phyloP scores from a whole-genome alignment of 2,113 vertebrate species.

The Xyrauchen texanus region DNA sequence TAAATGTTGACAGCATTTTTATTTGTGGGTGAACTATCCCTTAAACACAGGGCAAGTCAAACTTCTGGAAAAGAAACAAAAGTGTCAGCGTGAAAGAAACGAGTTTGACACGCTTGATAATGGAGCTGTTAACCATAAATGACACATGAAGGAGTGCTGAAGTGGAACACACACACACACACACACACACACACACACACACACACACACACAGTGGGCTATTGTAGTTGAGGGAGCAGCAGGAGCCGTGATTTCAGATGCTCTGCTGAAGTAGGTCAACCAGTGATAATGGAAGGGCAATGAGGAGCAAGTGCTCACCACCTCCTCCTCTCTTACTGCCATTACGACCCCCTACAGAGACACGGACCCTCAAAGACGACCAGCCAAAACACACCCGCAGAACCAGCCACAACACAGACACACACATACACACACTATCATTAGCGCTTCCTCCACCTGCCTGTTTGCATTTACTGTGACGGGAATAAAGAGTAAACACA shows the following conservation, averaged over 20 bases:
- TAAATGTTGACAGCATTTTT: too few species aligned
- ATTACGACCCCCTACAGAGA: conserved; percentile 38
- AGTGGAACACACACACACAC: neutral
- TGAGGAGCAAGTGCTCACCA: conserved; percentile 70
- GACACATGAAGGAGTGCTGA: conserved; percentile 41
- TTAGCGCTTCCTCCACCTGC: conserved; percentile 32
- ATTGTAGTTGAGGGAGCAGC: conserved; percentile 67
- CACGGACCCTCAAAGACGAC: conserved; percentile 47
- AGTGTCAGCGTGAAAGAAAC: neutral
- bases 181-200: conserved; percentile 61
- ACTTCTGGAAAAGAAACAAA: conserved; percentile 3
- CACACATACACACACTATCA: conserved; percentile 63
- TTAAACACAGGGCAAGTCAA: neutral
- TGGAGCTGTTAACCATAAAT: conserved; percentile 68
- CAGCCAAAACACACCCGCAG: neutral
- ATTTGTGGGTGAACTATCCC: too few species aligned
- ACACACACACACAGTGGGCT: conserved; percentile 67
- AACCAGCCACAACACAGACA: conserved; percentile 71
- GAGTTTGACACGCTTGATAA: conserved; percentile 44
- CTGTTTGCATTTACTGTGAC: conserved; percentile 3
- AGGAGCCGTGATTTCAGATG: conserved; percentile 47
- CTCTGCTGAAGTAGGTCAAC: conserved; percentile 87
- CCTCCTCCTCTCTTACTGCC: neutral
- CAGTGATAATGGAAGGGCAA: conserved; percentile 91
- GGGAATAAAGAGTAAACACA: conserved; percentile 31